Evolutionary conservation across 2,888 invertebrate species (phyloP).

Genomic region (Euzophera pinguis): DNA sequence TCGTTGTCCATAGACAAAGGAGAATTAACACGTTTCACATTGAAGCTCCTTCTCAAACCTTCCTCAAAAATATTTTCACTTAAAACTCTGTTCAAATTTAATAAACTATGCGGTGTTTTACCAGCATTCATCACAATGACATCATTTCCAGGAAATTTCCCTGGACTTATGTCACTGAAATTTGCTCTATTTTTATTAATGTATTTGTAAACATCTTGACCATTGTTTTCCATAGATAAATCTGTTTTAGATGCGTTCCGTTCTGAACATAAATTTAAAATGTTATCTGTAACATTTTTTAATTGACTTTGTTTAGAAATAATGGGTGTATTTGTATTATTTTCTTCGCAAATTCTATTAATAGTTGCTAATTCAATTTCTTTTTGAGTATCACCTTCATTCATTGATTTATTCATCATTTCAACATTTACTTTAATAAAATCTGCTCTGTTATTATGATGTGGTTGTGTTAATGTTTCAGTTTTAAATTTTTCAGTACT

Average conservation of each 20-base stretch:
- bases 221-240: neutral
- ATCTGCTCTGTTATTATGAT: neutral
- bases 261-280: neutral
- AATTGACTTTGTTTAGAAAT: neutral
- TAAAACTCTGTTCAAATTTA: neutral
- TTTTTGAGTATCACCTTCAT: neutral
- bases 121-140: neutral
- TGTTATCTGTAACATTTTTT: neutral
- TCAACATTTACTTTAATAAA: neutral
- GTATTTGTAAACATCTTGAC: too few relatives aligned
- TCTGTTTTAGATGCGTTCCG: neutral
- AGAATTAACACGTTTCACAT: neutral
- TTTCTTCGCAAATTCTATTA: too few relatives aligned
- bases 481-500: neutral
- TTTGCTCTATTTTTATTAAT: neutral
- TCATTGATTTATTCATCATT: neutral
- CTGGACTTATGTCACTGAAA: neutral
- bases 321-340: too few relatives aligned
- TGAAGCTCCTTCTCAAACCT: neutral
- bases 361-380: too few relatives aligned
- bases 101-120: neutral
- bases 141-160: neutral
- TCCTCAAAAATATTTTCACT: neutral
- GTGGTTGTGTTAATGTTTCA: neutral
- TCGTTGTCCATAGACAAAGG: neutral